A percentile compares a stretch with the other conserved stretches of the same genome.
phyloP scores from a whole-genome alignment of 30 jellyfish, hydroid and myxozoan species.

The Mastigias papua region DNA sequence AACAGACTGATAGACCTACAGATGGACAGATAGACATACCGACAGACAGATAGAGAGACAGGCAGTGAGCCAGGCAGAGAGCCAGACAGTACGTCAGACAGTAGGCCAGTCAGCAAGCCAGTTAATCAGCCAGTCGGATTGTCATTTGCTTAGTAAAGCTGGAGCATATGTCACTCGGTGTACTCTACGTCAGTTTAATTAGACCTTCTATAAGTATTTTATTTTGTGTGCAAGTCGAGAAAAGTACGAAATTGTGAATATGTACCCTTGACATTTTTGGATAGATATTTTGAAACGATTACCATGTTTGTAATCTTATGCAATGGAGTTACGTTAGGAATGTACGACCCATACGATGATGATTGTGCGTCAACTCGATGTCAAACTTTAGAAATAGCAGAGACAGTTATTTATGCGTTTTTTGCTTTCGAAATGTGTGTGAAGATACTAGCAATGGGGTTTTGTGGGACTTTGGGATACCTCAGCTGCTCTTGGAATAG shows the following conservation, averaged over 20 bases:
- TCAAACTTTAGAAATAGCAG: constrained; percentile 80
- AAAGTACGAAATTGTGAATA: neutral
- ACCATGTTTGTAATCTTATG: constrained; percentile 84
- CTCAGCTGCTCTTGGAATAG: constrained; percentile 88
- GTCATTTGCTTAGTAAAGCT: too few species aligned
- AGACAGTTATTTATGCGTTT: constrained; percentile 84
- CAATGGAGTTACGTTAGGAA: constrained; percentile 97
- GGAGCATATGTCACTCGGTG: too few species aligned
- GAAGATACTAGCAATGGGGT: constrained; percentile 92
- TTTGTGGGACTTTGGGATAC: constrained; percentile 90
- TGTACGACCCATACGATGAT: constrained; percentile 95
- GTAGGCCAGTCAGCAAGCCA: neutral
- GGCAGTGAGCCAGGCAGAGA: too few species aligned
- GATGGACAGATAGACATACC: too few species aligned
- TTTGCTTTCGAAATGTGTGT: constrained; percentile 92
- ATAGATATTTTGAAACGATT: constrained; percentile 86
- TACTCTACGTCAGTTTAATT: too few species aligned
- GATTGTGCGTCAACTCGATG: constrained; percentile 84
- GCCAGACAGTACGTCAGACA: too few species aligned
- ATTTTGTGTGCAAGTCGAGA: too few species aligned
- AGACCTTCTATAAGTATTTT: too few species aligned
- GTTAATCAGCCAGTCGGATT: neutral
- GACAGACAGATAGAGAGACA: too few species aligned
- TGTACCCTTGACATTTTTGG: neutral
- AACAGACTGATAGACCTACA: too few species aligned